Evolutionary conservation across 2,113 vertebrate genomes (phyloP).

Genomic region (Boulengeromyrus knoepffleri): DNA sequence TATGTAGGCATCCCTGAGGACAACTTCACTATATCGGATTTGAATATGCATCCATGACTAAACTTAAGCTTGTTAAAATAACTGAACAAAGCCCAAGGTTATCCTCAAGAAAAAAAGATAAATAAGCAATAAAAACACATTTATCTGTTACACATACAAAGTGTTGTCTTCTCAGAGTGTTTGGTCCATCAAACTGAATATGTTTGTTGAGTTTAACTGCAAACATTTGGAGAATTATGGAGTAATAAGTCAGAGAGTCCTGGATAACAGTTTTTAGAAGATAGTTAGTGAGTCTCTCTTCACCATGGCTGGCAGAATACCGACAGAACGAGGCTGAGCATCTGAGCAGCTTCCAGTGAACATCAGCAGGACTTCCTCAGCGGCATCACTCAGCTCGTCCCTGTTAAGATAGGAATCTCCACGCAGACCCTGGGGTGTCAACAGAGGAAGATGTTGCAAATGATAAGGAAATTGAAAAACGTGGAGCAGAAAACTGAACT

Average conservation of each 20-base stretch:
- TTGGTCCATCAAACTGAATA: neutral
- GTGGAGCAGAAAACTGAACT: slow-evolving; percentile 51
- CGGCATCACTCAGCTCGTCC: slow-evolving; percentile 62
- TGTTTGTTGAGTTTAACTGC: neutral
- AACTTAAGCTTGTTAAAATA: slow-evolving; percentile 17
- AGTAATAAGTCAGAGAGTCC: neutral
- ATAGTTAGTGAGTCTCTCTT: too few relatives aligned
- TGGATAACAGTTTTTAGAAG: neutral
- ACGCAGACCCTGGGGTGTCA: slow-evolving; percentile 65
- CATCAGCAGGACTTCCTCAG: slow-evolving; percentile 55
- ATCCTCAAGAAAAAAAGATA: neutral
- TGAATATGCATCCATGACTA: slow-evolving; percentile 6
- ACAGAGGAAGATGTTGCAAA: slow-evolving; percentile 69
- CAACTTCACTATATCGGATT: neutral
- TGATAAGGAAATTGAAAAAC: slow-evolving; percentile 66
- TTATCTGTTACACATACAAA: neutral
- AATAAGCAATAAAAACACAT: neutral
- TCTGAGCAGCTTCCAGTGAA: slow-evolving; percentile 56
- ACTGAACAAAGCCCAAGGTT: slow-evolving; percentile 1
- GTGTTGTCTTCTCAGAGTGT: neutral
- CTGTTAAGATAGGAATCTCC: slow-evolving; percentile 68
- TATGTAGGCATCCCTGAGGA: neutral
- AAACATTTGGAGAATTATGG: neutral
- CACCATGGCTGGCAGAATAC: neutral
- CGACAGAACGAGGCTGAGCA: slow-evolving; percentile 35